These are phyloP conservation scores for Tetrax tetrax DNA, from an alignment of 2,113 vertebrate species.

Conservation along the genomic window DNA sequence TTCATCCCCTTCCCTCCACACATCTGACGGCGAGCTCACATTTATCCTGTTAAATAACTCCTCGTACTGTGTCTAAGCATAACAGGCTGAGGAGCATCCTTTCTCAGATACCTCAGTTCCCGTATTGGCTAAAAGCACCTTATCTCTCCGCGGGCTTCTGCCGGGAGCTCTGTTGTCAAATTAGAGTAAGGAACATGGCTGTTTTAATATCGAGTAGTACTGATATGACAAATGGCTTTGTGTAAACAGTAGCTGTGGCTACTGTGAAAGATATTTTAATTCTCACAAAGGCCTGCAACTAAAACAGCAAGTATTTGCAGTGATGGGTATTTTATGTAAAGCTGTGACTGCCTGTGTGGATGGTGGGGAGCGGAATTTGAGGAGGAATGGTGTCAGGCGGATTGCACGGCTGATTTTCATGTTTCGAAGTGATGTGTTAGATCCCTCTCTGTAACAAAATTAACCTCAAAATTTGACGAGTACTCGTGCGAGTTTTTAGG, in stretches of 20 bases:
- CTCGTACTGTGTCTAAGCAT: neutral
- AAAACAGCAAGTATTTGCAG: neutral
- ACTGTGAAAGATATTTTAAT: neutral
- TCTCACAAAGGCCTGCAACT: slow-evolving; percentile 1
- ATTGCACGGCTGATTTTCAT: rapidly evolving
- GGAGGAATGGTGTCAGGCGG: neutral
- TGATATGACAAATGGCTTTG: slow-evolving; percentile 10
- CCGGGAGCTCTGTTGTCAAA: slow-evolving; percentile 23
- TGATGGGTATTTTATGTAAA: neutral
- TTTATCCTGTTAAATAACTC: slow-evolving; percentile 16
- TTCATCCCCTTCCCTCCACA: neutral
- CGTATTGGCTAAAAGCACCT: neutral
- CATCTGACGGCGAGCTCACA: neutral
- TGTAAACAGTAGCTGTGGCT: neutral
- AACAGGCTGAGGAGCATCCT: neutral
- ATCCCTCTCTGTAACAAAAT: neutral
- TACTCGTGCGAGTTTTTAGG: too few relatives aligned
- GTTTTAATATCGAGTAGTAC: neutral
- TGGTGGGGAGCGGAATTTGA: neutral
- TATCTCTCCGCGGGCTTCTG: neutral
- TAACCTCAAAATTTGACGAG: neutral
- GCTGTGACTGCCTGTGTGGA: neutral
- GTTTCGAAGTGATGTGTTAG: neutral
- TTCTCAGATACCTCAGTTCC: slow-evolving; percentile 4
- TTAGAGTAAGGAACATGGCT: slow-evolving; percentile 9